Evolutionary conservation across 2,797 vertebrate genomes (phyloP).

Genomic region (Sebastes aleutianus): DNA sequence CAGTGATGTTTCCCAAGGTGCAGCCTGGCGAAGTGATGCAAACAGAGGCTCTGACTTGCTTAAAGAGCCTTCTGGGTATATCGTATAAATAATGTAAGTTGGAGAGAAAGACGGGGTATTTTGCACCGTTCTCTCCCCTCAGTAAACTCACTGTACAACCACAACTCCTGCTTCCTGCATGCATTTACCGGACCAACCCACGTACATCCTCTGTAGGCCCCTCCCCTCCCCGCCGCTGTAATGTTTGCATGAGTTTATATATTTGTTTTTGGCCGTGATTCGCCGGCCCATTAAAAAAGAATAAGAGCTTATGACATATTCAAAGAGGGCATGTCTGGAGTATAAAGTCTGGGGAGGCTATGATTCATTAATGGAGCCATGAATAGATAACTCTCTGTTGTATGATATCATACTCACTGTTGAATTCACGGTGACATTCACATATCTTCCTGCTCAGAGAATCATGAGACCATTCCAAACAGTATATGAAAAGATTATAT

Average conservation of each 20-base stretch:
- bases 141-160: conserved; percentile 9
- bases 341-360: conserved; percentile 73
- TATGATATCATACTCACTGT: conserved; percentile 70
- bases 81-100: conserved; percentile 73
- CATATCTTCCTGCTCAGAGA: conserved; percentile 56
- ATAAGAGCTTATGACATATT: conserved; percentile 76
- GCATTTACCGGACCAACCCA: not conserved
- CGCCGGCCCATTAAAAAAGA: conserved; percentile 68
- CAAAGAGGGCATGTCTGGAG: conserved; percentile 75
- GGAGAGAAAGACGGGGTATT: conserved; percentile 37
- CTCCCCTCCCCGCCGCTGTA: not conserved
- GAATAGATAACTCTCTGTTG: conserved; percentile 74
- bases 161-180: not conserved
- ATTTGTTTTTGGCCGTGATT: conserved; percentile 70
- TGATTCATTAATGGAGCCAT: conserved; percentile 81
- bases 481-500: conserved; percentile 49
- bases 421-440: conserved; percentile 62
- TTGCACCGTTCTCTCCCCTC: conserved; percentile 31
- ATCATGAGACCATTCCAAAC: conserved; percentile 57
- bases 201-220: not conserved
- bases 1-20: conserved; percentile 37
- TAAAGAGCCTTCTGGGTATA: conserved; percentile 72
- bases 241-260: conserved; percentile 41
- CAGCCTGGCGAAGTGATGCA: conserved; percentile 51
- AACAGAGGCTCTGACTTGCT: conserved; percentile 65